Conservation (phyloP, 2,113 vertebrate genomes). For the Elgaria multicarinata region DNA sequence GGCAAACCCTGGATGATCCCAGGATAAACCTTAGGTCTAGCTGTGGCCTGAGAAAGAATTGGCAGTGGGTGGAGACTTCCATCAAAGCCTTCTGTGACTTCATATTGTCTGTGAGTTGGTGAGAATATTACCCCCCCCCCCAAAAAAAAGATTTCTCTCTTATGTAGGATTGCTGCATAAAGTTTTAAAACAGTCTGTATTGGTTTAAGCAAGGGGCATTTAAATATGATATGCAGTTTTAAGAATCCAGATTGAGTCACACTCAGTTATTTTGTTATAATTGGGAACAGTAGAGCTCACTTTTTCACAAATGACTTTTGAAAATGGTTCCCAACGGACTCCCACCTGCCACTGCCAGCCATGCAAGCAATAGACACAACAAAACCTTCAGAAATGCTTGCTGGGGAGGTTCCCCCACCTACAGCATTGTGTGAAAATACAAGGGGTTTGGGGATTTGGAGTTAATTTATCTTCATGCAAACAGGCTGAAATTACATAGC, state of each 20-base stretch:
- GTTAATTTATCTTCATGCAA: conserved; percentile 58
- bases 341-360: conserved; percentile 41
- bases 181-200: not conserved
- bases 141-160: not conserved
- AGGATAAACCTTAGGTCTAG: too few species aligned
- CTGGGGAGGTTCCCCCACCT: conserved; percentile 35
- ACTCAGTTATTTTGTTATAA: conserved; percentile 41
- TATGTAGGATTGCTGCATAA: not conserved
- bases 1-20: too few species aligned
- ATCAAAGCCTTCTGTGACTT: not conserved
- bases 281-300: conserved; percentile 43
- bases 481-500: not conserved
- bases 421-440: conserved; percentile 36
- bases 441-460: conserved; percentile 52
- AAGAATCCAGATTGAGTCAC: not conserved
- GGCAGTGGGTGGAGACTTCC: not conserved
- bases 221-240: not conserved
- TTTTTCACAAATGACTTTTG: conserved; percentile 33
- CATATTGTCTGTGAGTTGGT: not conserved
- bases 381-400: conserved; percentile 51
- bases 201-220: not conserved
- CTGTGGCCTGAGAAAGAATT: too few species aligned
- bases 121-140: not conserved
- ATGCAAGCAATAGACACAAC: conserved; percentile 49
- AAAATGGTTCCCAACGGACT: conserved; percentile 39